A percentile compares a stretch with the other conserved stretches of the same genome.
phyloP scores from a whole-genome alignment of 2,113 vertebrate species.

The Copsychus sechellarum region DNA sequence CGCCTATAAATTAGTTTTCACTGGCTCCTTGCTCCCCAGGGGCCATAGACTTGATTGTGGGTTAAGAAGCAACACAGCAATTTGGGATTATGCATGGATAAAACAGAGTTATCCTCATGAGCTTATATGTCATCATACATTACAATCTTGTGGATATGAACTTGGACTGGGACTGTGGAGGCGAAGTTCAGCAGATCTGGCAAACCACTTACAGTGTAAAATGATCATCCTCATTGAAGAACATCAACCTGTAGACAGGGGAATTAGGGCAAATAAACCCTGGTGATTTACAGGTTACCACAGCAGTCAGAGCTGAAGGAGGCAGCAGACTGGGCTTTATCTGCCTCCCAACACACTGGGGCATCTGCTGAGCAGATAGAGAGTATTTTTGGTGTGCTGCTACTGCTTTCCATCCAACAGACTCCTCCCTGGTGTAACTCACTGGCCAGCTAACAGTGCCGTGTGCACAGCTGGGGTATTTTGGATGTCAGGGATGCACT shows the following conservation, averaged over 20 bases:
- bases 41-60: not conserved
- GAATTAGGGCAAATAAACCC: constrained; percentile 29
- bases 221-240: not conserved
- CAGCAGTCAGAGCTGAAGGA: not conserved
- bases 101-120: not conserved
- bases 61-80: constrained; percentile 18
- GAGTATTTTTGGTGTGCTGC: not conserved
- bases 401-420: not conserved
- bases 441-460: rapidly evolving
- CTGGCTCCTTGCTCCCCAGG: not conserved
- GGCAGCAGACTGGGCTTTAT: not conserved
- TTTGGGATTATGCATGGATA: constrained; percentile 29
- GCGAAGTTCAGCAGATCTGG: constrained; percentile 13
- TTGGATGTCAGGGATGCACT: not conserved
- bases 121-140: not conserved
- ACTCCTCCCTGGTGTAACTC: not conserved
- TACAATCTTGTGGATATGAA: not conserved
- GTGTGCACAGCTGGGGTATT: not conserved
- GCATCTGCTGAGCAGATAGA: not conserved
- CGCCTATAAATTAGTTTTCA: constrained; percentile 25
- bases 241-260: rapidly evolving
- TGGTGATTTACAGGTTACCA: constrained; percentile 11
- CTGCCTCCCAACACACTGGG: not conserved
- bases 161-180: not conserved
- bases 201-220: constrained; percentile 23